A percentile compares a stretch with the other conserved stretches of the same genome.
phyloP scores from a whole-genome alignment of 2,888 invertebrate genomes.

The Drosophila kambysellisi region DNA sequence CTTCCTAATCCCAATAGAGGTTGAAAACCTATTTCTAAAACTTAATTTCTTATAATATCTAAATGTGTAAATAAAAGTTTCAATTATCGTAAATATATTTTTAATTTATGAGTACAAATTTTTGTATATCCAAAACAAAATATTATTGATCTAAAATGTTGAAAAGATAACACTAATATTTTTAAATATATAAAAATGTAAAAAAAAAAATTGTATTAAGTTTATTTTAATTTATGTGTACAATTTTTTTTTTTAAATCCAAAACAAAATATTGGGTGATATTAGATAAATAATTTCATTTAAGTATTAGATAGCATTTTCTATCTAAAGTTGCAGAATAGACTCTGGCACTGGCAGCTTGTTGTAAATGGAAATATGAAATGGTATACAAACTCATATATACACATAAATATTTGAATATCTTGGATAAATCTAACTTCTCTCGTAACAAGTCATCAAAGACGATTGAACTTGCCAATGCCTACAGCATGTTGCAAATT shows the following conservation, averaged over 20 bases:
- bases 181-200: neutral
- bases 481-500: neutral
- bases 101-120: neutral
- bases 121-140: neutral
- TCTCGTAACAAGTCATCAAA: neutral
- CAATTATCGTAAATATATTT: neutral
- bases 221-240: neutral
- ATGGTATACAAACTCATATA: neutral
- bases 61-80: neutral
- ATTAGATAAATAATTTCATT: neutral
- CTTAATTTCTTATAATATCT: neutral
- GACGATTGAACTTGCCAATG: neutral
- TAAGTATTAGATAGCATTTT: neutral
- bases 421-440: neutral
- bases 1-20: neutral
- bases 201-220: neutral
- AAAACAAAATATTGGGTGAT: neutral
- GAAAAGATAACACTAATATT: neutral
- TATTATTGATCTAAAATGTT: neutral
- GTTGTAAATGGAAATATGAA: neutral
- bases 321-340: neutral
- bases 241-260: neutral
- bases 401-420: neutral
- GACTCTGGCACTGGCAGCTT: neutral
- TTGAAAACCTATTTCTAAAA: neutral